These are phyloP conservation scores for Siphonodentalium dalli DNA, from an alignment of 2,888 invertebrate species.

Conservation along the genomic window DNA sequence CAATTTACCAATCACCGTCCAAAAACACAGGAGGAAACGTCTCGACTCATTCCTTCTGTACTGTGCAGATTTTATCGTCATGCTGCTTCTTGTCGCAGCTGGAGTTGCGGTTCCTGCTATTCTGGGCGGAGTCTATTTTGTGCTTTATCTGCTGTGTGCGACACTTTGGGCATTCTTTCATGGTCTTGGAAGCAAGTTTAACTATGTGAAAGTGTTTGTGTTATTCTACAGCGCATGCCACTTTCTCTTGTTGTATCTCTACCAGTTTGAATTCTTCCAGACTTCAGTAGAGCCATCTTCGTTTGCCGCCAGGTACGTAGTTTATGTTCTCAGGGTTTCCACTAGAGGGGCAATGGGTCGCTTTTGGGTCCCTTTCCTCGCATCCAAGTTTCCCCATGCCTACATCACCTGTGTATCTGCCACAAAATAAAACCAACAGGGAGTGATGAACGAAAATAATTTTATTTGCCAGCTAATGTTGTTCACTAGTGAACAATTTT, in stretches of 20 bases:
- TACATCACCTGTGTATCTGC: too few species aligned
- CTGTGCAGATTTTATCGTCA: slow-evolving; percentile 46
- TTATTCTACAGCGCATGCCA: slow-evolving; percentile 78
- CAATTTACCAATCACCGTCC: slow-evolving; percentile 18
- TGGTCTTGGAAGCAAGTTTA: slow-evolving; percentile 80
- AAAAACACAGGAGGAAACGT: slow-evolving; percentile 23
- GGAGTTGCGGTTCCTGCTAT: slow-evolving; percentile 84
- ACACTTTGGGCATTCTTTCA: slow-evolving; percentile 77
- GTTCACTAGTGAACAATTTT: too few species aligned
- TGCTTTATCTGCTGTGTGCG: slow-evolving; percentile 82
- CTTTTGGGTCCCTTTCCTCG: too few species aligned
- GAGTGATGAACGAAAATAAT: too few species aligned
- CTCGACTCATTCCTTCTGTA: slow-evolving; percentile 36
- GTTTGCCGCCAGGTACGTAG: slow-evolving; percentile 77
- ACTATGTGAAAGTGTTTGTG: slow-evolving; percentile 64
- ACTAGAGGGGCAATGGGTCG: too few species aligned
- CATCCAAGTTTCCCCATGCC: too few species aligned
- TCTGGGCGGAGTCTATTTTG: slow-evolving; percentile 84
- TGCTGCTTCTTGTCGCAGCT: slow-evolving; percentile 50
- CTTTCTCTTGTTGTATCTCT: slow-evolving; percentile 76
- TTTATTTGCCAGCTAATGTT: too few species aligned
- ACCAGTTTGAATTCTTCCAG: slow-evolving; percentile 86
- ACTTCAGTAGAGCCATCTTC: slow-evolving; percentile 74
- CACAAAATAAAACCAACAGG: too few species aligned
- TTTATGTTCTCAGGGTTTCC: too few species aligned